Evolutionary conservation across 2,113 vertebrate species (phyloP).

Genomic region (Pelmatolapia mariae): DNA sequence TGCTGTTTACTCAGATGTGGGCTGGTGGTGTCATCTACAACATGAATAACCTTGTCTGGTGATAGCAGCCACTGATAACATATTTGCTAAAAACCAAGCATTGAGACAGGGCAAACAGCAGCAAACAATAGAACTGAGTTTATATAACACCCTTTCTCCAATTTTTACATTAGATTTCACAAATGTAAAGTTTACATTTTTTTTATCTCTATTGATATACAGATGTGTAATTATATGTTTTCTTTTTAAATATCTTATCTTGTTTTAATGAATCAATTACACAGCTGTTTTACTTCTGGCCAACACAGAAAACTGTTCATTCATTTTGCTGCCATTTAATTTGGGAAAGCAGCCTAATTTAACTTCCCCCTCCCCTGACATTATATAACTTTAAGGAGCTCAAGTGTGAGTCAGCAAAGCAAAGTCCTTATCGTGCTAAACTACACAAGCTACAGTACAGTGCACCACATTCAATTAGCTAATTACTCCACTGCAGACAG

Average conservation of each 20-base stretch:
- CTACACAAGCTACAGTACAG: neutral
- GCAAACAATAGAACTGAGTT: neutral
- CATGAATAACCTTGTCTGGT: conserved; percentile 29
- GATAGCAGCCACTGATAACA: neutral
- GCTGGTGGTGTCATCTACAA: conserved; percentile 34
- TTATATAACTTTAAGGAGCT: conserved; percentile 21
- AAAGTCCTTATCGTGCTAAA: conserved; percentile 2
- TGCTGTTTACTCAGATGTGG: conserved; percentile 58
- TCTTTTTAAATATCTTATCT: neutral
- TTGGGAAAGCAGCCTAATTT: conserved; percentile 23
- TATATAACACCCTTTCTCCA: neutral
- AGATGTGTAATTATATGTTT: neutral
- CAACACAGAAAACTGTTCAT: neutral
- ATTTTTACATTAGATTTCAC: neutral
- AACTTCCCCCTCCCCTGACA: neutral
- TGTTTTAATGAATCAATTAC: neutral
- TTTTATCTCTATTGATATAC: neutral
- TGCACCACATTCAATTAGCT: conserved; percentile 55
- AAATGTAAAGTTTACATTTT: neutral
- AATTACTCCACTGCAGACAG: conserved; percentile 31
- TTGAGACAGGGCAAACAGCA: neutral
- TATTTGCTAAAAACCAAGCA: conserved; percentile 20
- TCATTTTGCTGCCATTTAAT: conserved; percentile 5
- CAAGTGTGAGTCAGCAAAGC: conserved; percentile 42
- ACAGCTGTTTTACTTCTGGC: neutral